phyloP scores from a whole-genome alignment of 2,888 invertebrate genomes.

The Steinernema hermaphroditum region DNA sequence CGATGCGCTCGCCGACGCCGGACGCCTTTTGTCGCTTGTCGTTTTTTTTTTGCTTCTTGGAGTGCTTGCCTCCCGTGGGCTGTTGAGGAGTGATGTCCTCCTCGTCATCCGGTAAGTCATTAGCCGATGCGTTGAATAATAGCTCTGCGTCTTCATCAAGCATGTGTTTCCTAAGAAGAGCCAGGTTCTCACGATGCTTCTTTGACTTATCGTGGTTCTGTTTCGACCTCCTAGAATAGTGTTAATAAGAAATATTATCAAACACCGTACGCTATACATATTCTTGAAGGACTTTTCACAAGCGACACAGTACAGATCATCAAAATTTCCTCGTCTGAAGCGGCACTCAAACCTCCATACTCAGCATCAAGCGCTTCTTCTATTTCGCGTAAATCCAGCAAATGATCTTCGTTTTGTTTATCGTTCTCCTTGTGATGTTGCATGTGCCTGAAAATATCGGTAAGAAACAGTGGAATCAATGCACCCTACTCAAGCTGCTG shows the following conservation, averaged over 20 bases:
- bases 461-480: too few species aligned
- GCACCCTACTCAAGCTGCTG: slow-evolving; percentile 55
- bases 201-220: slow-evolving; percentile 70
- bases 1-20: slow-evolving; percentile 28
- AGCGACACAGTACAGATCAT: slow-evolving; percentile 80
- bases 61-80: slow-evolving; percentile 37
- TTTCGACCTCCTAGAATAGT: slow-evolving; percentile 54
- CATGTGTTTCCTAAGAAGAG: slow-evolving; percentile 68
- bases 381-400: slow-evolving; percentile 74
- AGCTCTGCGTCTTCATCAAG: slow-evolving; percentile 65
- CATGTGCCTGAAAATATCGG: slow-evolving; percentile 54
- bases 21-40: background rate
- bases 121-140: slow-evolving; percentile 40
- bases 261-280: slow-evolving; percentile 45
- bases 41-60: slow-evolving; percentile 38
- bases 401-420: slow-evolving; percentile 68
- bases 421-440: slow-evolving; percentile 68
- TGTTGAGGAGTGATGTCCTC: slow-evolving; percentile 12
- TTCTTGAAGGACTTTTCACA: slow-evolving; percentile 93
- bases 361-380: slow-evolving; percentile 74
- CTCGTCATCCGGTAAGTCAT: slow-evolving; percentile 1
- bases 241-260: background rate
- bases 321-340: slow-evolving; percentile 33
- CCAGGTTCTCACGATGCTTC: slow-evolving; percentile 69
- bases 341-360: slow-evolving; percentile 41